These are phyloP conservation scores for Diploptera punctata DNA, from an alignment of 2,888 invertebrate genomes.

Conservation along the genomic window DNA sequence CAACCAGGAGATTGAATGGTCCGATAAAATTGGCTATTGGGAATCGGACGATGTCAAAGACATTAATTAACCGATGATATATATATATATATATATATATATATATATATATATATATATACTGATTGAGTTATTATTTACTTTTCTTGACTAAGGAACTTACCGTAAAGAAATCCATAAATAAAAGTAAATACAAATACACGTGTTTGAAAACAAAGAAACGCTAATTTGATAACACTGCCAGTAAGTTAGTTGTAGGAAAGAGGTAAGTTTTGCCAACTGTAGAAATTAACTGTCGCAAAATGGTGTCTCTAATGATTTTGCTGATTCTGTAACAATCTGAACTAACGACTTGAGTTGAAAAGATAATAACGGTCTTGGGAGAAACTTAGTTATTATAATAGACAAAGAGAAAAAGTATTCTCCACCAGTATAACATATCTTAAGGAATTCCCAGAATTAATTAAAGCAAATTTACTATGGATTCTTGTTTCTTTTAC, in stretches of 20 bases:
- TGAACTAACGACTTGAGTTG: constrained; percentile 14
- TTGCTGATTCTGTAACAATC: constrained; percentile 19
- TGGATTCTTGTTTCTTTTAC: neutral
- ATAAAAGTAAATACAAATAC: too few species aligned
- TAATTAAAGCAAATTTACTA: constrained; percentile 8
- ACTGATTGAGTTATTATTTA: too few species aligned
- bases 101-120: too few species aligned
- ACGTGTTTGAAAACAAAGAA: too few species aligned
- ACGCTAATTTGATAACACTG: neutral
- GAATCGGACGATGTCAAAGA: too few species aligned
- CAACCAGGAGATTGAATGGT: too few species aligned
- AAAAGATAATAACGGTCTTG: neutral
- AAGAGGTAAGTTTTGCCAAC: constrained; percentile 1
- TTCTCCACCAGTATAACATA: neutral
- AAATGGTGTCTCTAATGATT: neutral
- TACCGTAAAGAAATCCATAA: too few species aligned
- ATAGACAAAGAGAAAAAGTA: neutral
- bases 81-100: too few species aligned
- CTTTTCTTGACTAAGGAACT: too few species aligned
- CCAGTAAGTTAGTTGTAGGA: neutral
- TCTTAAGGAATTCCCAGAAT: constrained; percentile 3
- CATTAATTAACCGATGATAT: too few species aligned
- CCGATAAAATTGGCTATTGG: too few species aligned
- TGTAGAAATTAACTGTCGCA: constrained; percentile 8
- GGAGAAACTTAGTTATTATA: neutral